Evolutionary conservation across 2,113 vertebrate species (phyloP).

Genomic region (Hippocampus abdominalis): DNA sequence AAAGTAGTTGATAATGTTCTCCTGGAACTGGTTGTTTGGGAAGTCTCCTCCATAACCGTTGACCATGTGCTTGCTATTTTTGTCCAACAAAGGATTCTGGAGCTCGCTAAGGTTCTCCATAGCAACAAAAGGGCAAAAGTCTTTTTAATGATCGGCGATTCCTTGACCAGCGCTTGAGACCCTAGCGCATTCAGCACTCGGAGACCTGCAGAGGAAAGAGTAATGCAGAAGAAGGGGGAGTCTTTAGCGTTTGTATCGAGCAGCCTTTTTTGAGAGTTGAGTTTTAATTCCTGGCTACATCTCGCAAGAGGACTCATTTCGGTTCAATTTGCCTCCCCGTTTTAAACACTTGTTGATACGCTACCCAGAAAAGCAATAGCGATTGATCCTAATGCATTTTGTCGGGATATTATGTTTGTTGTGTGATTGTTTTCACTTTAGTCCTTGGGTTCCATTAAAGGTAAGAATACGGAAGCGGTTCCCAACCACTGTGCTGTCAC

Average conservation of each 20-base stretch:
- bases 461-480: neutral
- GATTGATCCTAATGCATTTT: neutral
- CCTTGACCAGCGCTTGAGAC: constrained; percentile 19
- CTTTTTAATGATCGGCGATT: constrained; percentile 12
- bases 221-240: constrained; percentile 27
- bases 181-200: constrained; percentile 35
- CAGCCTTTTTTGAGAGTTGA: constrained; percentile 22
- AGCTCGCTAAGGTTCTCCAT: constrained; percentile 94
- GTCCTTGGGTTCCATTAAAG: neutral
- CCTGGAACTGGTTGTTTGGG: constrained; percentile 80
- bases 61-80: constrained; percentile 80
- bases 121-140: constrained; percentile 22
- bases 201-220: constrained; percentile 42
- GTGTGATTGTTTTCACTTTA: constrained; percentile 8
- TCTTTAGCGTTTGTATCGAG: constrained; percentile 14
- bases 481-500: neutral
- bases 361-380: constrained; percentile 4
- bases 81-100: constrained; percentile 87
- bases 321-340: constrained; percentile 30
- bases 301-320: constrained; percentile 37
- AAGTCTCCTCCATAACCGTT: constrained; percentile 82
- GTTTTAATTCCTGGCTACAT: constrained; percentile 9
- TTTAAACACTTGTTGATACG: constrained; percentile 13
- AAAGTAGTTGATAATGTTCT: constrained; percentile 93
- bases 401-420: neutral